A percentile compares a stretch with the other conserved stretches of the same genome.
These are phyloP conservation scores for Monomorium pharaonis DNA, from an alignment of 1,140 invertebrate species.

Conservation along the genomic window DNA sequence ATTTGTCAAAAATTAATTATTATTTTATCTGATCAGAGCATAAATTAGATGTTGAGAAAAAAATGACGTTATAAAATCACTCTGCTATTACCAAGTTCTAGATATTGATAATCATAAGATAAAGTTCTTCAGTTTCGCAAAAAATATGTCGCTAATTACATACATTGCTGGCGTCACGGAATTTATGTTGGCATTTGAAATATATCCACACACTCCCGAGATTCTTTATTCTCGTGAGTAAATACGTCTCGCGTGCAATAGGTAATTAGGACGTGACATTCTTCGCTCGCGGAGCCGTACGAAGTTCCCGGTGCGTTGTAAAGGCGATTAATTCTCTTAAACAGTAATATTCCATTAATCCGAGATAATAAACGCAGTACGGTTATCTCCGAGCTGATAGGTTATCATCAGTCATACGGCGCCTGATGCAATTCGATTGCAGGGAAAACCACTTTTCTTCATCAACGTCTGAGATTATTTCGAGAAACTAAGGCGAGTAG, in stretches of 20 bases:
- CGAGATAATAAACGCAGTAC: conserved; percentile 56
- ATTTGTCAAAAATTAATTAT: background rate
- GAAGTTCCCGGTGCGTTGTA: background rate
- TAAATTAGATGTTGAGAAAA: background rate
- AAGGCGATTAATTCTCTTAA: conserved; percentile 54
- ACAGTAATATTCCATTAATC: conserved; percentile 74
- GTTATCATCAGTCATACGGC: conserved; percentile 59
- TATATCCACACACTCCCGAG: background rate
- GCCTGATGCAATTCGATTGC: background rate
- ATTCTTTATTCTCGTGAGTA: conserved; percentile 33
- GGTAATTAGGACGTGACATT: conserved; percentile 52
- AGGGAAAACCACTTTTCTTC: conserved; percentile 56
- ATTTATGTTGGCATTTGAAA: conserved; percentile 26
- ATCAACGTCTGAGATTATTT: conserved; percentile 36
- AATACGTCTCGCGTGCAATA: conserved; percentile 7
- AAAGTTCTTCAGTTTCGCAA: background rate
- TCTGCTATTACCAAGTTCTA: background rate
- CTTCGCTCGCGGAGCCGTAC: background rate
- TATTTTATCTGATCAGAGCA: background rate
- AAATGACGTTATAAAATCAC: background rate
- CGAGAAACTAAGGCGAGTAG: background rate
- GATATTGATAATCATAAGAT: background rate
- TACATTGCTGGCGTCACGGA: background rate
- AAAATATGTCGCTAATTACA: background rate
- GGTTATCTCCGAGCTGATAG: conserved; percentile 61